Evolutionary conservation across 2,888 invertebrate species (phyloP), one percentile per base, ranked within the genome.

Genomic region (Troides aeacus): DNA sequence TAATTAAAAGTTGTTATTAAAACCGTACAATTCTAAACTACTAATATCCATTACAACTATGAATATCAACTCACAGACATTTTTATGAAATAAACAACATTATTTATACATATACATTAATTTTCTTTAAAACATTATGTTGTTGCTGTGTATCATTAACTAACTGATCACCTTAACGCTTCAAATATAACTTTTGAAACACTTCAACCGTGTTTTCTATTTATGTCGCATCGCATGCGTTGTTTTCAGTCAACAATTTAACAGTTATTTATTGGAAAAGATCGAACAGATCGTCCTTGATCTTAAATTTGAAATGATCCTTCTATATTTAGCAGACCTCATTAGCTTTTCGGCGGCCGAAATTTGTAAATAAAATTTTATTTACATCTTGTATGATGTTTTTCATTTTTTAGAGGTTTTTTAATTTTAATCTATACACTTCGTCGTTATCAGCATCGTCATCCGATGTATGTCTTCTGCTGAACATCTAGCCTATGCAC

Each of bases 201-300:
- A 61, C 57, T 42, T 61, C 18, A 53, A 39, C 23, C 42, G 18
- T 56, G 30, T 68, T 53, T 63, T 59, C 64, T 69, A 64, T 69
- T 64, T 64, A 39, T 60, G 59, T 68, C 64, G 23, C 46, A 30
- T 68, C 42, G 61, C 56, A n/a, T 24, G n/a, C 50, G 64, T 69
- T 69, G 68, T 69, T 69, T 64, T 69, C 56, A 69, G 42, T 69
- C 69, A 69, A 69, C 56, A 61, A 56, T 64, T 64, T 64, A 64
- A 69, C 64, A 60, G 50, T 69, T 39, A 69, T 69, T 69, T 64
- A 69, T 61, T 61, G 30, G 61, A 61, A 69, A 69, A 69, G 64
- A 64, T 64, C 57, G 64, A 69, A 64, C 23, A 12, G 23, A 21
- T 30, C 42, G 57, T 60, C 64, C 61, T 61, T 61, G 64, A 17